Evolutionary conservation across 2,888 invertebrate genomes (phyloP).

Genomic region (Scaptomyza reducta): DNA sequence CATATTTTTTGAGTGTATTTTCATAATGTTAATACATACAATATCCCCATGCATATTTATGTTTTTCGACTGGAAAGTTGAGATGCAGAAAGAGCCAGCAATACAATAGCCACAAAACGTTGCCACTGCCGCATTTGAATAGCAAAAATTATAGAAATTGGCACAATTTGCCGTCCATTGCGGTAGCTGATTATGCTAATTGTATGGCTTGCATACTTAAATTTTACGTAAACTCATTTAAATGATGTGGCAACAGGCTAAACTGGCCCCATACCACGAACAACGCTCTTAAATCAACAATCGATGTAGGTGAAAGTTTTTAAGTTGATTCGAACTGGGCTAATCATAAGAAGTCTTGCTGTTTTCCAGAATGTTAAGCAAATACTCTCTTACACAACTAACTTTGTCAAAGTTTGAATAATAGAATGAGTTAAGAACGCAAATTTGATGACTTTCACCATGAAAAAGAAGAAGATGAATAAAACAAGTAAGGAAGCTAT

Average conservation of each 20-base stretch:
- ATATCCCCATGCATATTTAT: background rate
- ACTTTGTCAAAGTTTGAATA: background rate
- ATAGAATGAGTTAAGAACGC: too few relatives aligned
- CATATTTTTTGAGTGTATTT: constrained; percentile 27
- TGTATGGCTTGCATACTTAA: constrained; percentile 56
- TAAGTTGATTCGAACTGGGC: constrained; percentile 10
- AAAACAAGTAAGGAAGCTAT: too few relatives aligned
- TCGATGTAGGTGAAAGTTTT: constrained; percentile 49
- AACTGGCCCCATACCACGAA: constrained; percentile 30
- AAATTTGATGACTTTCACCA: too few relatives aligned
- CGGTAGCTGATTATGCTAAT: constrained; percentile 68
- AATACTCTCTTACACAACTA: background rate
- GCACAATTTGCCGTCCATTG: constrained; percentile 71
- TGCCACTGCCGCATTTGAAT: constrained; percentile 63
- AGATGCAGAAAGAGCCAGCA: constrained; percentile 22
- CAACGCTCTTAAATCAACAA: constrained; percentile 22
- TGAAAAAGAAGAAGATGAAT: too few relatives aligned
- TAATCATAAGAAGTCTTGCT: background rate
- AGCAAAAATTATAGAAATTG: constrained; percentile 73
- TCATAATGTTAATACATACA: constrained; percentile 3
- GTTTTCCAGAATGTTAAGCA: background rate
- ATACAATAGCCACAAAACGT: constrained; percentile 18
- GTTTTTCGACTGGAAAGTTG: constrained; percentile 51
- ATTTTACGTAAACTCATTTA: constrained; percentile 61
- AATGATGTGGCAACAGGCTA: constrained; percentile 46